Conservation (phyloP, 2,113 vertebrate genomes). For the Neolamprologus toae region DNA sequence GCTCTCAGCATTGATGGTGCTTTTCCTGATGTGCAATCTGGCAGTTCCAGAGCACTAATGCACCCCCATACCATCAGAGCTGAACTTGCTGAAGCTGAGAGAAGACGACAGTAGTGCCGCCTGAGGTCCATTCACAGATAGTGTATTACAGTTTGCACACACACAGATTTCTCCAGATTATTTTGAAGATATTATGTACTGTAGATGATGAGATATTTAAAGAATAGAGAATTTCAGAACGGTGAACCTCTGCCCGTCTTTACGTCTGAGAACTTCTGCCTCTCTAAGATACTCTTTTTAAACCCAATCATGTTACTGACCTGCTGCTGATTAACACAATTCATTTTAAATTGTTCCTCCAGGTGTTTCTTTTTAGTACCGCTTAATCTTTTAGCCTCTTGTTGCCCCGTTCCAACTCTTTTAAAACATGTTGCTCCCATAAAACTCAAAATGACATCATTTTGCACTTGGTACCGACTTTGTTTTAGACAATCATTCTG, state of each 20-base stretch:
- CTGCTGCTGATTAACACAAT: background rate
- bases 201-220: background rate
- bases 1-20: background rate
- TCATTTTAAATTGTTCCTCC: background rate
- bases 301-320: background rate
- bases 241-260: background rate
- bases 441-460: background rate
- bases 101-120: background rate
- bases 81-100: background rate
- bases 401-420: background rate
- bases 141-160: background rate
- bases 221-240: background rate
- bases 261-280: accelerated
- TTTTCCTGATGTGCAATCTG: background rate
- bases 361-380: background rate
- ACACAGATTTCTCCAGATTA: background rate
- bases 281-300: background rate
- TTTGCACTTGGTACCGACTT: background rate
- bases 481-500: background rate
- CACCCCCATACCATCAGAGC: background rate
- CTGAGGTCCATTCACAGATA: background rate
- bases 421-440: background rate
- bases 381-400: background rate
- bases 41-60: background rate
- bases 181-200: background rate